Base-by-base conservation (phyloP, 2,797 vertebrate species). In the Artibeus jamaicensis region DNA sequence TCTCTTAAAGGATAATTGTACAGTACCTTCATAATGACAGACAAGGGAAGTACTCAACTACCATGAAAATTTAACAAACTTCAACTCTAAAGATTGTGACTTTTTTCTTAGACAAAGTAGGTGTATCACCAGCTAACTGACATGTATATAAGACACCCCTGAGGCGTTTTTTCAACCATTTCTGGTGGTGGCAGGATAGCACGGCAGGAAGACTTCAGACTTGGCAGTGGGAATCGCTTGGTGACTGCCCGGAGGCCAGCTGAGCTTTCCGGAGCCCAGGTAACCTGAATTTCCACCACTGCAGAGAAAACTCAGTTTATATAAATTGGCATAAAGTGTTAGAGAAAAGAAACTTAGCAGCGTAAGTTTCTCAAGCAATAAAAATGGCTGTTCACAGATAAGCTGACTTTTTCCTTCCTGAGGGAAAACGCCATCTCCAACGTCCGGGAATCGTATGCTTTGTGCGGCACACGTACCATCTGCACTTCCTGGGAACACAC, bases 401-500 rank as follows among this genome's bases (percentile, higher is more conserved):
- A n/a, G n/a, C n/a, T 6, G 32, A 88, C 2, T 7, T 46, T 70
- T 59, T 68, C 21, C 53, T 37, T 79, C 48, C 48, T 15, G 26
- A 89, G 62, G 26, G 44, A 77, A 84, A 59, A 11, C 0, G 37
- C 62, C 34, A 76, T 39, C 11, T 67, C 50, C 10, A 5, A 78
- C 24, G 37, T 15, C 39, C n/a, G 73, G 29, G 70, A 42, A 24
- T 0, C 3, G 50, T 24, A 44, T 44, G 70, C 22, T 37, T 24
- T 79, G 10, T 5, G 39, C 2, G 0, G 21, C 26, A 71, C 5
- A 53, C 98, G 16, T 98, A 99, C 99, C 99, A 98, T 98, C 98
- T 82, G 95, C 71, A 82, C 92, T 0, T 0, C 98, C 96, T 32
- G 87, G 96, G 39, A 99, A 98, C 79, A 98, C 96, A 42, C 98